Conservation (phyloP, 2,797 vertebrate genomes). For the Picus viridis region DNA sequence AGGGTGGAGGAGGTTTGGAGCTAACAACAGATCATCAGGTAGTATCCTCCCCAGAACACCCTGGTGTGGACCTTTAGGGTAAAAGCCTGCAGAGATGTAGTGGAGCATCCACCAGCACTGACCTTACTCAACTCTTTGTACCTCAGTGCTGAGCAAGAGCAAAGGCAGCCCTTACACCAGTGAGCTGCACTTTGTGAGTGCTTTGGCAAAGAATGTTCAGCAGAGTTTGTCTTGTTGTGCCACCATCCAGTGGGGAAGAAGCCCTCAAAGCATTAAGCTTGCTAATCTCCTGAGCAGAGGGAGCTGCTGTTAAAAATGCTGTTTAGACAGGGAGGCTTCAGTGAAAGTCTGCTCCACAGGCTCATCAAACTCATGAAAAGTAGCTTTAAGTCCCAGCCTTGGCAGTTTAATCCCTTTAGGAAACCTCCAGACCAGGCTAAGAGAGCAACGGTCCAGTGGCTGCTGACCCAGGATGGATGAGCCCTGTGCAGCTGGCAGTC, state of each 20-base stretch:
- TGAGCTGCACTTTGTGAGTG: background rate
- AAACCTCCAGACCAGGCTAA: conserved; percentile 4
- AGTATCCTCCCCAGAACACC: background rate
- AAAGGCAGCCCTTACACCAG: background rate
- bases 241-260: background rate
- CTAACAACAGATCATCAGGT: background rate
- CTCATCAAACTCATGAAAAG: conserved; percentile 66
- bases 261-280: background rate
- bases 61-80: background rate
- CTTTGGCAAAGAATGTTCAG: background rate
- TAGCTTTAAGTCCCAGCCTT: conserved; percentile 40
- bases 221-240: background rate
- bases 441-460: background rate
- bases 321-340: conserved; percentile 23
- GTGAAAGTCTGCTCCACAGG: conserved; percentile 32
- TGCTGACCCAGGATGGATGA: background rate
- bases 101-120: background rate
- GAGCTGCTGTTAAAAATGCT: conserved; percentile 49
- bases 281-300: conserved; percentile 24
- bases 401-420: conserved; percentile 55
- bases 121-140: background rate
- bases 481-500: rapidly evolving
- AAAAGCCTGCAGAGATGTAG: background rate
- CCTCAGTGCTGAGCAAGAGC: background rate
- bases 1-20: background rate